Percentiles rank a stretch among this genome's conserved stretches.
Conservation (phyloP, 2,797 vertebrate species). For the Trematomus bernacchii region DNA sequence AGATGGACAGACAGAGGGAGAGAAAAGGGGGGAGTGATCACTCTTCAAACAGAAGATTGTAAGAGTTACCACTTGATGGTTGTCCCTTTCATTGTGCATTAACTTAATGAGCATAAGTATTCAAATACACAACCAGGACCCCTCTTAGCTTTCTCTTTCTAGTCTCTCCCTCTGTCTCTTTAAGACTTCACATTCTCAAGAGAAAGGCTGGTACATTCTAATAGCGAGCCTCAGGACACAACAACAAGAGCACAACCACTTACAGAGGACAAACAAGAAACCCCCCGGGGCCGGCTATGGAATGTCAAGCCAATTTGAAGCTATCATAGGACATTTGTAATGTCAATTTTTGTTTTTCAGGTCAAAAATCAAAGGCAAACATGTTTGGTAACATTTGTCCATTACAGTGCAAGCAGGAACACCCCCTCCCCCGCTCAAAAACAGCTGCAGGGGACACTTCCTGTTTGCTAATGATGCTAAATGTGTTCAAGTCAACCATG, state of each 20-base stretch:
- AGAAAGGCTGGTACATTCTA: constrained; percentile 74
- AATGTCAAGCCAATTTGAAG: constrained; percentile 84
- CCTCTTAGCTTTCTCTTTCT: constrained; percentile 53
- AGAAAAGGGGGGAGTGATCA: constrained; percentile 56
- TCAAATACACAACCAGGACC: constrained; percentile 74
- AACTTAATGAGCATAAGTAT: constrained; percentile 80
- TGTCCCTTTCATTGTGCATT: constrained; percentile 77
- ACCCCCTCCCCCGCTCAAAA: constrained; percentile 67
- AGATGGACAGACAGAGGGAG: constrained; percentile 55
- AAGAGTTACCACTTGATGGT: constrained; percentile 77
- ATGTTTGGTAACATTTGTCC: constrained; percentile 81
- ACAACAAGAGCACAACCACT: constrained; percentile 77
- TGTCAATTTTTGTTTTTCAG: constrained; percentile 83
- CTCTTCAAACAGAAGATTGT: constrained; percentile 75
- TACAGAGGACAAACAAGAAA: constrained; percentile 81
- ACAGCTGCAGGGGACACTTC: constrained; percentile 89
- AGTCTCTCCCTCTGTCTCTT: constrained; percentile 61
- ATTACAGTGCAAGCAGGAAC: constrained; percentile 79
- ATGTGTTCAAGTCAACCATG: constrained; percentile 88
- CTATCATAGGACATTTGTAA: constrained; percentile 82
- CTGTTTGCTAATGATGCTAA: constrained; percentile 90
- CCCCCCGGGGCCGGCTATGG: constrained; percentile 68
- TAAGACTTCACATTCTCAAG: constrained; percentile 68
- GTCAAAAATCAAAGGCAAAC: constrained; percentile 85
- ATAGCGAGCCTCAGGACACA: constrained; percentile 73